Conservation (phyloP, 2,888 invertebrate species). For the Baronia brevicornis region DNA sequence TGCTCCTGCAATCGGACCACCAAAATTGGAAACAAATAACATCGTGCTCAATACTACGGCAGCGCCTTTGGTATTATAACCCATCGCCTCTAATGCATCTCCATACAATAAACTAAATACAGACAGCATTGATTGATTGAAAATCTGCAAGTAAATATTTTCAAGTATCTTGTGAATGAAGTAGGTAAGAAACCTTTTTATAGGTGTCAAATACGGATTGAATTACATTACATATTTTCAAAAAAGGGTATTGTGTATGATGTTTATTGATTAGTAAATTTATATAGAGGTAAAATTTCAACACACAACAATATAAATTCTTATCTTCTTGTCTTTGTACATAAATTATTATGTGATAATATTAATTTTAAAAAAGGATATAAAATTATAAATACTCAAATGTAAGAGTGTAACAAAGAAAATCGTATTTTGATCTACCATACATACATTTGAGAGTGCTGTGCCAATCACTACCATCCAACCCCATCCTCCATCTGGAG, state of each 20-base stretch:
- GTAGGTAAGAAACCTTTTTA: too few relatives aligned
- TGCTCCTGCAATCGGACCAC: conserved; percentile 82
- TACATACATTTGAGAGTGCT: conserved; percentile 80
- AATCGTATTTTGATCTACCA: not conserved
- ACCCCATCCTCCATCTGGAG: conserved; percentile 85
- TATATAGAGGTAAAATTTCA: too few relatives aligned
- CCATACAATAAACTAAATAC: conserved; percentile 82
- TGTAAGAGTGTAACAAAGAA: not conserved
- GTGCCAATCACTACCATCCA: conserved; percentile 82
- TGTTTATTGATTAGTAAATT: too few relatives aligned
- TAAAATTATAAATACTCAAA: too few relatives aligned
- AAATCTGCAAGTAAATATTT: conserved; percentile 76
- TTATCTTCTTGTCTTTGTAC: too few relatives aligned
- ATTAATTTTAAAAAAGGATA: too few relatives aligned
- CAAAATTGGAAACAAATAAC: conserved; percentile 78
- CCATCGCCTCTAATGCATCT: conserved; percentile 77
- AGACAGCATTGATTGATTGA: conserved; percentile 82
- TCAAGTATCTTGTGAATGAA: too few relatives aligned
- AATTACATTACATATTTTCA: too few relatives aligned
- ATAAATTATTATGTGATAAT: too few relatives aligned
- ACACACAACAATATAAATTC: too few relatives aligned
- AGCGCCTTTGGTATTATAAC: conserved; percentile 79
- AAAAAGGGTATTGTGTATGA: too few relatives aligned
- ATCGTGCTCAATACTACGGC: conserved; percentile 81
- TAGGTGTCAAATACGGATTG: too few relatives aligned